Evolutionary conservation across 2,797 vertebrate genomes (phyloP).

Genomic region (Helostoma temminkii): DNA sequence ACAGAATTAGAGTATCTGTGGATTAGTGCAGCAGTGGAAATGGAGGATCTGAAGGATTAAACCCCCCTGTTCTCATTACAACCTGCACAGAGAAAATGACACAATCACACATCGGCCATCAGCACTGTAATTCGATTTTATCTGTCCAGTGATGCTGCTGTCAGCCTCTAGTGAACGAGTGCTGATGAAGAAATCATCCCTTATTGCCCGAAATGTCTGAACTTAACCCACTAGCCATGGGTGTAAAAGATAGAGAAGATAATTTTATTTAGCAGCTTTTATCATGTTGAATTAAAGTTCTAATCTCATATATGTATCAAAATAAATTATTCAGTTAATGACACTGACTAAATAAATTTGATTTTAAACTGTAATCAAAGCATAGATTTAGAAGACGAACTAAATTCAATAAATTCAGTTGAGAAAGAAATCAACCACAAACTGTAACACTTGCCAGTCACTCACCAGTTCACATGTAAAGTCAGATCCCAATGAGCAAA

Average conservation of each 20-base stretch:
- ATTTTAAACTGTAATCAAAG: constrained; percentile 9
- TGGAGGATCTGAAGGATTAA: constrained; percentile 77
- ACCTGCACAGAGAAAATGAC: constrained; percentile 73
- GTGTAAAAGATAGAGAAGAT: constrained; percentile 11
- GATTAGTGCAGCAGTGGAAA: constrained; percentile 75
- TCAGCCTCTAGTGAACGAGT: constrained; percentile 53
- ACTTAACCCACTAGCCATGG: constrained; percentile 26
- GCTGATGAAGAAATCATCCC: constrained; percentile 43
- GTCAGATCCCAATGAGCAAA: constrained; percentile 1
- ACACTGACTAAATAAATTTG: constrained; percentile 12
- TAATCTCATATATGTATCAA: constrained; percentile 15
- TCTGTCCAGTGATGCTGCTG: constrained; percentile 66
- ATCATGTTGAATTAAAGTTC: constrained; percentile 26
- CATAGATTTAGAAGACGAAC: neutral
- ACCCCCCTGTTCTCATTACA: constrained; percentile 68
- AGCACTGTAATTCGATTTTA: constrained; percentile 74
- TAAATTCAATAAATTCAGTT: neutral
- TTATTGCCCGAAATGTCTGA: constrained; percentile 43
- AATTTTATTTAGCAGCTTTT: constrained; percentile 16
- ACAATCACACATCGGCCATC: constrained; percentile 73
- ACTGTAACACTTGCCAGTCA: neutral
- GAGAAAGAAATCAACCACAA: neutral
- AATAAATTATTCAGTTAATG: constrained; percentile 18
- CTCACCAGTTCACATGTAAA: neutral
- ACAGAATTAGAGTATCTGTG: constrained; percentile 68